Conservation (phyloP, 2,113 vertebrate genomes). For the Pithys albifrons region DNA sequence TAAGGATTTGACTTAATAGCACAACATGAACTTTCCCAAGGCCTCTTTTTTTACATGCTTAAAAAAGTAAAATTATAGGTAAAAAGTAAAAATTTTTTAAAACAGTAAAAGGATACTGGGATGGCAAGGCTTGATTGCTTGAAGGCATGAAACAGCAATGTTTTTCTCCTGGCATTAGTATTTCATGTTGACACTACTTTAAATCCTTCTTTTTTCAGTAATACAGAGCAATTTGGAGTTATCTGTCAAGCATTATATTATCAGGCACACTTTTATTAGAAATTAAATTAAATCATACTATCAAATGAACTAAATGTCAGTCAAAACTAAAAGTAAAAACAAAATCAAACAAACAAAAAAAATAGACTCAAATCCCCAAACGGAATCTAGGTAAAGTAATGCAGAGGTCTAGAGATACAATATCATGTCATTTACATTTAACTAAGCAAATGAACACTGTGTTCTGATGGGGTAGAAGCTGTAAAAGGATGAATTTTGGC, state of each 20-base stretch:
- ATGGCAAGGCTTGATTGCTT: not conserved
- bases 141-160: not conserved
- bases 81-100: not conserved
- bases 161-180: not conserved
- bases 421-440: not conserved
- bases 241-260: constrained; percentile 3
- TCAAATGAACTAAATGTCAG: not conserved
- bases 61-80: not conserved
- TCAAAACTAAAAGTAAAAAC: not conserved
- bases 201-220: not conserved
- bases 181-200: not conserved
- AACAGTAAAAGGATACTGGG: not conserved
- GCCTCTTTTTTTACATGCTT: not conserved
- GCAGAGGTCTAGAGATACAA: not conserved
- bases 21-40: not conserved
- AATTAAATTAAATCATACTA: not conserved
- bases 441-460: not conserved
- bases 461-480: not conserved
- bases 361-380: not conserved
- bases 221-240: not conserved
- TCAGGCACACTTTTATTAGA: not conserved
- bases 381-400: not conserved
- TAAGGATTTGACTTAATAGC: constrained; percentile 14
- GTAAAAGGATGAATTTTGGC: not conserved
- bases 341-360: not conserved